A percentile compares a stretch with the other conserved stretches of the same genome.
phyloP scores from a whole-genome alignment of 2,888 invertebrate species.

The Smittia aterrima region DNA sequence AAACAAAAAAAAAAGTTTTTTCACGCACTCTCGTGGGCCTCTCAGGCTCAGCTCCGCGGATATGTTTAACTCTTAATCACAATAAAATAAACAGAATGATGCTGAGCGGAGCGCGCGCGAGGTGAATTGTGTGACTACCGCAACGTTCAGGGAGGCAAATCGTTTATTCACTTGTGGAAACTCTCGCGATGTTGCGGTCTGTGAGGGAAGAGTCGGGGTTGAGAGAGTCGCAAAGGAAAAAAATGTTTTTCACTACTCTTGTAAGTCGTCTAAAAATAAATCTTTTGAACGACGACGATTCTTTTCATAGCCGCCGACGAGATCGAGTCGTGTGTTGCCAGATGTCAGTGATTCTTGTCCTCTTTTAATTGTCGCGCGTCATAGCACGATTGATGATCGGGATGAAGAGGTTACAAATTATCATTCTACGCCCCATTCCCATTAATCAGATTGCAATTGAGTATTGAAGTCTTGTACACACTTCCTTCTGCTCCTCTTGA shows the following conservation, averaged over 20 bases:
- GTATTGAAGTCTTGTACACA: no score
- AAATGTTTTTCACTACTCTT: not conserved
- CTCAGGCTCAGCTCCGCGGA: not conserved
- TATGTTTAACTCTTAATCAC: slow-evolving; percentile 5
- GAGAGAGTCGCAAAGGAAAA: not conserved
- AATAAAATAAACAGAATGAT: not conserved
- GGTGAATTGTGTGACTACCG: slow-evolving; percentile 7
- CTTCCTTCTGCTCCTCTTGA: no score
- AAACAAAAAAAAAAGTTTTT: slow-evolving; percentile 32
- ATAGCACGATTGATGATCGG: not conserved
- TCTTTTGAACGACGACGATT: not conserved
- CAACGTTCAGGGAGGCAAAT: not conserved
- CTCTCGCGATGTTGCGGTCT: not conserved
- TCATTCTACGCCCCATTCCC: not conserved
- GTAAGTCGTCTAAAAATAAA: not conserved
- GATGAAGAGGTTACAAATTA: not conserved
- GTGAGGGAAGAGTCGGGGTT: not conserved
- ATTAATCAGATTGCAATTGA: not conserved
- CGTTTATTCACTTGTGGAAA: not conserved
- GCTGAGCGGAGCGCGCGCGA: not conserved
- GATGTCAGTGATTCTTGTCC: no score
- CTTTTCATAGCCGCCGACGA: no score
- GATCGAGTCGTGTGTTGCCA: no score
- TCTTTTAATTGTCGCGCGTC: no score
- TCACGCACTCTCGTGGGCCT: slow-evolving; percentile 35